Conservation (phyloP, 2,797 vertebrate genomes). For the Dendrocincla fuliginosa region DNA sequence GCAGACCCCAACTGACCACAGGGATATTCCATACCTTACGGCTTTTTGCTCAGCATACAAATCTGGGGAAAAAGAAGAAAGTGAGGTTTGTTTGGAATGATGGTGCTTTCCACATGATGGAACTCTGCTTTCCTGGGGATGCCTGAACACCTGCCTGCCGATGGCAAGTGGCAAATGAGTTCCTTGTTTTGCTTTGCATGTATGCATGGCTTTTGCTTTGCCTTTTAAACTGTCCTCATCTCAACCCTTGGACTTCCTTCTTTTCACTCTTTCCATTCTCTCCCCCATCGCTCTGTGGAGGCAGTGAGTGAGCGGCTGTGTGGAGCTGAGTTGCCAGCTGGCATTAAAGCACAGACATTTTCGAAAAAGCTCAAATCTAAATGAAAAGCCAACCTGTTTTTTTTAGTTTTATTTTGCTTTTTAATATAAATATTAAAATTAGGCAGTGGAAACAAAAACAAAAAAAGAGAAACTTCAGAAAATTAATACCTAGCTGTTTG, state of each 20-base stretch:
- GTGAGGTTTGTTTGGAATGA: background rate
- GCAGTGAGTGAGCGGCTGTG: rapidly evolving
- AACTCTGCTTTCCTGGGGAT: background rate
- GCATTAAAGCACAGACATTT: background rate
- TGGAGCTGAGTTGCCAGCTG: background rate
- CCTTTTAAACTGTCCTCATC: background rate
- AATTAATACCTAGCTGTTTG: background rate
- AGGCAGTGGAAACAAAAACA: background rate
- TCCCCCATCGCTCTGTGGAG: background rate
- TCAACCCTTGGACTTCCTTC: background rate
- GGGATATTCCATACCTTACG: too few species aligned
- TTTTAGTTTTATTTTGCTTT: too few species aligned
- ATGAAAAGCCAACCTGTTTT: rapidly evolving
- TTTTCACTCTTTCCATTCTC: background rate
- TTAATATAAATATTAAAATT: background rate
- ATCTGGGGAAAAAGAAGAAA: background rate
- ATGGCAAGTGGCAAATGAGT: background rate
- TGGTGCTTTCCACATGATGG: background rate
- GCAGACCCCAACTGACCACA: background rate
- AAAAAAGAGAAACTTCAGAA: background rate
- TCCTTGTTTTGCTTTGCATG: background rate
- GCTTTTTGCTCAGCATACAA: background rate
- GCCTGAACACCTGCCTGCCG: background rate
- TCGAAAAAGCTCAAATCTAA: background rate
- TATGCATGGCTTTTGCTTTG: background rate